Conservation (phyloP, 1,140 invertebrate species). For the Helicorthomorpha holstii region DNA sequence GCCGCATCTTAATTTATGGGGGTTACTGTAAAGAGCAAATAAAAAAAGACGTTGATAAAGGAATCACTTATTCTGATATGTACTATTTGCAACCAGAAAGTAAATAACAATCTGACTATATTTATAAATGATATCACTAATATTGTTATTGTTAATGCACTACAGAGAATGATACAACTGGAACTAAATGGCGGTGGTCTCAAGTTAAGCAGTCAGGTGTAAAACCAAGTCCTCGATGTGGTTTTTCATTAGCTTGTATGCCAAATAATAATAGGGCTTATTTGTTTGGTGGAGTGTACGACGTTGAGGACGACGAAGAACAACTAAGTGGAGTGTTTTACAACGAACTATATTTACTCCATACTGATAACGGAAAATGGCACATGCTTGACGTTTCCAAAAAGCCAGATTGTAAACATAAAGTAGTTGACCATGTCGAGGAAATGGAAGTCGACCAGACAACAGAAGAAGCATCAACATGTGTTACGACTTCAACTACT, state of each 20-base stretch:
- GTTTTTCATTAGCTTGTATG: constrained; percentile 34
- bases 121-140: neutral
- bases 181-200: constrained; percentile 57
- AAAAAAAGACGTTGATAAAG: constrained; percentile 64
- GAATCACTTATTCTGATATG: constrained; percentile 63
- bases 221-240: constrained; percentile 45
- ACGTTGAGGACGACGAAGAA: constrained; percentile 60
- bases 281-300: constrained; percentile 64
- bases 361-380: constrained; percentile 58
- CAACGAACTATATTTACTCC: constrained; percentile 60
- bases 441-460: constrained; percentile 2
- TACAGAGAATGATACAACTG: constrained; percentile 39
- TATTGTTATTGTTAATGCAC: constrained; percentile 14
- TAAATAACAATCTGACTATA: constrained; percentile 25
- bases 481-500: constrained; percentile 6
- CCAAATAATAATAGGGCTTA: constrained; percentile 38
- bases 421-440: neutral
- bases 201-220: constrained; percentile 46
- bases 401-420: neutral
- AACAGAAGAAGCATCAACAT: neutral
- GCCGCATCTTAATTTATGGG: constrained; percentile 58
- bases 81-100: constrained; percentile 50
- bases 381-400: constrained; percentile 18
- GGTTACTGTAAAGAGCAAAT: constrained; percentile 67
- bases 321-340: constrained; percentile 59